These are phyloP conservation scores for Drosophila sucinea DNA, from an alignment of 1,140 invertebrate genomes.

Conservation along the genomic window DNA sequence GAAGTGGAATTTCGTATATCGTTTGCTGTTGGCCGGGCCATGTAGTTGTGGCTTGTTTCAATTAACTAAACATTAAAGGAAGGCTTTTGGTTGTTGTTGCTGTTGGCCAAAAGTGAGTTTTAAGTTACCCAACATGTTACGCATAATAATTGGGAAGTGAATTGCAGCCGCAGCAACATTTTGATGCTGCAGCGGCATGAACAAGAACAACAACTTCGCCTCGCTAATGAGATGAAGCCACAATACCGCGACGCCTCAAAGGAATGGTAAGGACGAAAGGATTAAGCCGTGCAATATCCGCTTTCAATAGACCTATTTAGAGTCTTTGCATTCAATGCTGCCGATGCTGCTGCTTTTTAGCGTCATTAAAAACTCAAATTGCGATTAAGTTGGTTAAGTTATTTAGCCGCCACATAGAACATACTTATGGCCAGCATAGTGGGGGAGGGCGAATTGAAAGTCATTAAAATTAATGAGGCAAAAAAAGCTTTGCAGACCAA, in stretches of 20 bases:
- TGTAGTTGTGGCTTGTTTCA: slow-evolving; percentile 54
- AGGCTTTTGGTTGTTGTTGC: slow-evolving; percentile 72
- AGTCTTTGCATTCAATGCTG: not conserved
- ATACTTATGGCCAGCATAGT: not conserved
- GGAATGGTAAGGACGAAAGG: not conserved
- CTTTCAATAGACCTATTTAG: not conserved
- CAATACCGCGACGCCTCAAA: not conserved
- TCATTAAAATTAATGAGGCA: slow-evolving; percentile 81
- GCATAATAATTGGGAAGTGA: slow-evolving; percentile 68
- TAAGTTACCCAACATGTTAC: slow-evolving; percentile 69
- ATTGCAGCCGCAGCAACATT: slow-evolving; percentile 44
- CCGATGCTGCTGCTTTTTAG: slow-evolving; percentile 40
- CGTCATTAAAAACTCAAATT: slow-evolving; percentile 51
- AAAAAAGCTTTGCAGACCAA: not conserved
- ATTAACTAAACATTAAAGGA: slow-evolving; percentile 77
- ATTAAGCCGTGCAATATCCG: not conserved
- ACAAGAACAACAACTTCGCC: slow-evolving; percentile 20
- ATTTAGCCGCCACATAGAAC: slow-evolving; percentile 17
- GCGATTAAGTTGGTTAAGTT: slow-evolving; percentile 33
- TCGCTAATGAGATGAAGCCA: slow-evolving; percentile 16
- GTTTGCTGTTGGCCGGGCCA: slow-evolving; percentile 5
- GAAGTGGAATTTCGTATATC: slow-evolving; percentile 35
- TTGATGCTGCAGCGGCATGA: not conserved
- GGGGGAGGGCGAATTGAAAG: slow-evolving; percentile 28
- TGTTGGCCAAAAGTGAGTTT: slow-evolving; percentile 41